A percentile compares a stretch with the other conserved stretches of the same genome.
These are phyloP conservation scores for Piaya cayana DNA, from an alignment of 2,113 vertebrate genomes.

Conservation along the genomic window DNA sequence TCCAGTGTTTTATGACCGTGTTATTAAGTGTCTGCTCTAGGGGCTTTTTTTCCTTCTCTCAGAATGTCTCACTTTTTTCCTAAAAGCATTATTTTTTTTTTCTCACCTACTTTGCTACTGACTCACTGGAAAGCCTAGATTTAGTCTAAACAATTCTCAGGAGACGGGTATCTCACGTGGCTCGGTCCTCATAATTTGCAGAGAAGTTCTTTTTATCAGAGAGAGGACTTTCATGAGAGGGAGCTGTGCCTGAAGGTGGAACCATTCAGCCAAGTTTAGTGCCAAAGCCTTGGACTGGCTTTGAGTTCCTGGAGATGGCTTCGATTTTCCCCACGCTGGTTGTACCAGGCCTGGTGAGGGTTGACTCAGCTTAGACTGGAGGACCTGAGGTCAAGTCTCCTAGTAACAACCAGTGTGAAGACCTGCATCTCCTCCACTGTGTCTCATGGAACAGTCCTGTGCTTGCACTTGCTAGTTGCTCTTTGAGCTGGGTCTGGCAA, in stretches of 20 bases:
- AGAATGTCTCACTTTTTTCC: neutral
- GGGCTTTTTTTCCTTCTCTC: neutral
- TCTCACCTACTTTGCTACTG: slow-evolving; percentile 34
- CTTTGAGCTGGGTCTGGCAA: neutral
- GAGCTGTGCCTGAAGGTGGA: neutral
- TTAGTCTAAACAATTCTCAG: slow-evolving; percentile 30
- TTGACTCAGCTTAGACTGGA: neutral
- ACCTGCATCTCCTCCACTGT: neutral
- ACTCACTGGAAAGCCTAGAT: slow-evolving; percentile 40
- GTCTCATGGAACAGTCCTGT: neutral
- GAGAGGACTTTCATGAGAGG: neutral
- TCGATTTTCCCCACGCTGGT: neutral
- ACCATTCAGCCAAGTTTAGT: neutral
- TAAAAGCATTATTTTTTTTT: neutral
- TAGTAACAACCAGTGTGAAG: accelerated
- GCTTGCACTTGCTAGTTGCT: neutral
- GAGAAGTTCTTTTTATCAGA: neutral
- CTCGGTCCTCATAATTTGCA: neutral
- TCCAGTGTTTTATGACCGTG: neutral
- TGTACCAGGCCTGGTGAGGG: neutral
- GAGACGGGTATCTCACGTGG: slow-evolving; percentile 4
- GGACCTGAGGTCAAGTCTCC: neutral
- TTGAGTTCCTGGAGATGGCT: neutral
- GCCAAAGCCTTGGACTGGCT: neutral
- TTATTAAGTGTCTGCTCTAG: slow-evolving; percentile 19